phyloP scores from a whole-genome alignment of 2,797 vertebrate genomes.

The Podargus strigoides region DNA sequence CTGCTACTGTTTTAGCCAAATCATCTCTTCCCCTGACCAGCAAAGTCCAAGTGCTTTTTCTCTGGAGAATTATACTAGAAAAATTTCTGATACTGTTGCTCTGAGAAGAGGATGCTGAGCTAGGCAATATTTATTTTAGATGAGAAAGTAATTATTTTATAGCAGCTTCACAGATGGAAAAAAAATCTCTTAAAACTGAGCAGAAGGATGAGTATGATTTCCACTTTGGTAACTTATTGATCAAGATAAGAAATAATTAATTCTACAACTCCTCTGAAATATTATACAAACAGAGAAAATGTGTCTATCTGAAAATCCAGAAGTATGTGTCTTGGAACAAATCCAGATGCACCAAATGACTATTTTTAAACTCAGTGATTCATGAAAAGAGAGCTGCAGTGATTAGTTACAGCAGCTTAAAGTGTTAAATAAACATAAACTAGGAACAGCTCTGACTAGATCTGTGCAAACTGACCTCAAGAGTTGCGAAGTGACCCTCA shows the following conservation, averaged over 20 bases:
- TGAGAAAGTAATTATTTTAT: constrained; percentile 15
- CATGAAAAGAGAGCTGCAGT: constrained; percentile 11
- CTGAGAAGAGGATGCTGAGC: not conserved
- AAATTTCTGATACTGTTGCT: not conserved
- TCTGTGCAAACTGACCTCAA: not conserved
- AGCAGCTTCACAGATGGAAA: not conserved
- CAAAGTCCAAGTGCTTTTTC: not conserved
- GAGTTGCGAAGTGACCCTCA: not conserved
- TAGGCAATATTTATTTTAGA: not conserved
- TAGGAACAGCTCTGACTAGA: not conserved
- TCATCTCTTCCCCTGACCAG: not conserved
- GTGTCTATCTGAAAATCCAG: constrained; percentile 4
- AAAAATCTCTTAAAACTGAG: not conserved
- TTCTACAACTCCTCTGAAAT: constrained; percentile 1
- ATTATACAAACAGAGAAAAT: constrained; percentile 12
- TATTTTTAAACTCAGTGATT: constrained; percentile 47
- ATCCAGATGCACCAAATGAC: constrained; percentile 37
- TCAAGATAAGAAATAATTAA: constrained; percentile 46
- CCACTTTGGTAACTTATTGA: not conserved
- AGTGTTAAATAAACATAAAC: constrained; percentile 23
- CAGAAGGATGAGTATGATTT: not conserved
- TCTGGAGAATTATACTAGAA: not conserved
- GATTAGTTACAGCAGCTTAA: constrained; percentile 5
- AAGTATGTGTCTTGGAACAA: constrained; percentile 42
- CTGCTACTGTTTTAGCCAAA: not conserved